Conservation (phyloP, 1,140 invertebrate species). For the Lepidotrigona ventralis region DNA sequence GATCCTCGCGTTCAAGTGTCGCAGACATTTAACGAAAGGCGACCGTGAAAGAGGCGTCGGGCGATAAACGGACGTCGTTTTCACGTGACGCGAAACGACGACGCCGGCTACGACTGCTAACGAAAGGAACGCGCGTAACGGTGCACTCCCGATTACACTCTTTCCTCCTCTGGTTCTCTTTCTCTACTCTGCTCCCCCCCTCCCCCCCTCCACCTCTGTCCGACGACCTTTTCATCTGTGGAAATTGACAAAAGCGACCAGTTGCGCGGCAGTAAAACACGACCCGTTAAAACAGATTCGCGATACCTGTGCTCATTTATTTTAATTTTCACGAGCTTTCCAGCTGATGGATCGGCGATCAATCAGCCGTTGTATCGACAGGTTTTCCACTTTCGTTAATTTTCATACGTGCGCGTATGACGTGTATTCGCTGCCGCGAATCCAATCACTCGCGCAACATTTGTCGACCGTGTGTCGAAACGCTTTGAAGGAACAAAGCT, state of each 20-base stretch:
- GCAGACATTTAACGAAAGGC: constrained; percentile 62
- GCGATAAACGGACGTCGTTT: constrained; percentile 55
- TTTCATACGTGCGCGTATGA: not conserved
- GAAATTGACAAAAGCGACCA: constrained; percentile 24
- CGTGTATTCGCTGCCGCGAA: not conserved
- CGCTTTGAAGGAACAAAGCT: not conserved
- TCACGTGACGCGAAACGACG: constrained; percentile 14
- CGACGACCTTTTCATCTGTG: not conserved
- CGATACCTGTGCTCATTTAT: constrained; percentile 24
- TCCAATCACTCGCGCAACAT: not conserved
- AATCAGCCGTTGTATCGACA: not conserved
- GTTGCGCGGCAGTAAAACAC: not conserved
- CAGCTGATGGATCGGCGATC: not conserved
- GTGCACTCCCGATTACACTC: constrained; percentile 17
- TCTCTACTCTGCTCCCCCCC: not conserved
- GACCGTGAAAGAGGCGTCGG: constrained; percentile 40
- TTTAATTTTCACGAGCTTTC: not conserved
- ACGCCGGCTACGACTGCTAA: not conserved
- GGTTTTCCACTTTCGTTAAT: constrained; percentile 19
- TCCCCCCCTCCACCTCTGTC: too few relatives aligned
- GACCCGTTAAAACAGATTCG: not conserved
- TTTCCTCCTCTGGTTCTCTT: not conserved
- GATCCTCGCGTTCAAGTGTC: constrained; percentile 53
- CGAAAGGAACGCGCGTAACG: constrained; percentile 34
- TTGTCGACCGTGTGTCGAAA: not conserved